Evolutionary conservation across 1,140 invertebrate genomes (phyloP), one percentile per base, ranked within the genome.

Genomic region (Dermatophagoides farinae): DNA sequence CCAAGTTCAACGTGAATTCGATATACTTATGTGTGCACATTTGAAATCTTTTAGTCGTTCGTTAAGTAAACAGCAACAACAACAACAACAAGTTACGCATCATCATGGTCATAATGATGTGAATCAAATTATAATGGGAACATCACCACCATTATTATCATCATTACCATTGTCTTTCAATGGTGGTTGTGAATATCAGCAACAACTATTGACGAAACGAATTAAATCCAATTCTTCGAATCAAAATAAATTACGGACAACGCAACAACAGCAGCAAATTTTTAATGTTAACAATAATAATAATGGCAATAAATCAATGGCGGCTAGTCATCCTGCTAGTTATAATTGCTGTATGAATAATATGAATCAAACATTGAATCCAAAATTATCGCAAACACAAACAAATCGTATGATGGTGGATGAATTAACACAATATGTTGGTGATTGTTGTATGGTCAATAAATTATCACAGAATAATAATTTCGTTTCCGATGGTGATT

Each of bases 401-500:
- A 44, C 14, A n/a, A 16, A 44, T 44, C 43, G 18, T 20, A 16
- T n/a, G 43, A n/a, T 20, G 18, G 5, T 2, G 2, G 18, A 44
- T 20, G 43, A 44, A 16, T 10, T 20, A 2, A 5, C 43, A 16
- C 14, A 44, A 25, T 50, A 14, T 12, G 47, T 11, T 50, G 12
- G 47, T 50, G 12, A 20, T 50, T 50, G 47, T 50, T 12, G 10
- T n/a, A 20, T 20, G 18, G 43, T 1, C 1, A 50, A 50, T 50
- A 50, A 18, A 20, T 31, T 31, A 31, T 31, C 31, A 31, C 31
- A 31, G 31, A 31, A 31, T 31, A 31, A 31, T 31, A 31, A 31
- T 31, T 14, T 55, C 9, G 50, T 52, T 20, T 55, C 53, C 1
- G 53, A 55, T 55, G 53, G 53, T 23, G 53, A 55, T 44, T 55